Base-by-base conservation (phyloP, 1,140 invertebrate genomes). In the Phenacoccus solenopsis region DNA sequence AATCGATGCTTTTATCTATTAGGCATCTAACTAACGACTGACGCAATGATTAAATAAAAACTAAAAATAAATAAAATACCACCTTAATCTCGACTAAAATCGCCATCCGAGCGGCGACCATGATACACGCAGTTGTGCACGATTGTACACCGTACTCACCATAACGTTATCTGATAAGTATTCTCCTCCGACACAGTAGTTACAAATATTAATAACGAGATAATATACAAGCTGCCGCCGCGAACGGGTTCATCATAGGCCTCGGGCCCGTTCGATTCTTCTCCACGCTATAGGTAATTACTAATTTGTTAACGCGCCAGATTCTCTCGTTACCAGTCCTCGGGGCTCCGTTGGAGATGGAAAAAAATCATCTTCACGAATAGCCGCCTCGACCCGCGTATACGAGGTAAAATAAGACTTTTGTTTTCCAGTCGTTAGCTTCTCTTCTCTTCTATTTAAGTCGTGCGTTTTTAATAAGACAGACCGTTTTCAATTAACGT, bases 181-280 rank as follows among this genome's bases (percentile, higher is more conserved):
- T 13, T 32, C 5, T 49, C 13, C 20, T 49, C 5, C 12, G 20
- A 49, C 38, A 49, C 38, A 49, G 38, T 49, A 49, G 38, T 49
- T 49, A 49, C 38, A 49, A 49, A 49, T 49, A 49, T 49, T 49
- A 49, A 49, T 49, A 49, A 49, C 38, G 38, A 49, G 38, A 49
- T 49, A 49, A 49, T 49, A 49, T 49, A 49, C 38, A 49, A 49
- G 38, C 38, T 9, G 38, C 38, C 16, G 16, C 38, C 4, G 38
- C 16, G 38, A 49, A 49, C 38, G 38, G 38, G 38, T 49, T 49
- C 38, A 49, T 49, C 38, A 16, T n/a, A n/a, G 5, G 38, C 38
- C 38, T 16, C 13, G 20, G 38, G 38, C 38, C 2, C 13, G 13
- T 49, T 49, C 16, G 38, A 49, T 49, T 49, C 38, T 9, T 9